Conservation (phyloP, 1,140 invertebrate genomes). For the Brachionus sp. region DNA sequence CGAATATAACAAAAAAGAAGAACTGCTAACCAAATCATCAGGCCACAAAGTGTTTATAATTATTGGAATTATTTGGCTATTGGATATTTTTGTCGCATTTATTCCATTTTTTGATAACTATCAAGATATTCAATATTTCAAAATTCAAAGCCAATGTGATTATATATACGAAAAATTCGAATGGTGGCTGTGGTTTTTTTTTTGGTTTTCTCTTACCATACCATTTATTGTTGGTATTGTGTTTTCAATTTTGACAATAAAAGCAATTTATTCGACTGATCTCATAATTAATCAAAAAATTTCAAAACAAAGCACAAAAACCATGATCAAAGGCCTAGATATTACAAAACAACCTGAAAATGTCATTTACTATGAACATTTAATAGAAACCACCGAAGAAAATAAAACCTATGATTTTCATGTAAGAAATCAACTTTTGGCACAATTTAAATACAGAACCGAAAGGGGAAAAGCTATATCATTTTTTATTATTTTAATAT, state of each 20-base stretch:
- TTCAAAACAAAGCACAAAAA: neutral
- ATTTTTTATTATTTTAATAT: conserved; percentile 2
- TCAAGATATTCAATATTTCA: conserved; percentile 36
- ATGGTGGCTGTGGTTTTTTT: conserved; percentile 43
- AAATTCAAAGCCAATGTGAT: conserved; percentile 29
- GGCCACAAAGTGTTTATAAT: conserved; percentile 17
- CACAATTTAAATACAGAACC: conserved; percentile 15
- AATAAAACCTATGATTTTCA: neutral
- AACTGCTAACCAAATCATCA: neutral
- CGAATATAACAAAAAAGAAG: neutral
- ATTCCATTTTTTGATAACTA: conserved; percentile 42
- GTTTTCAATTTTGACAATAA: conserved; percentile 2
- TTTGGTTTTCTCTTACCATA: neutral
- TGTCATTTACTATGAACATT: conserved; percentile 8
- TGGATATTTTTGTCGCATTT: conserved; percentile 24
- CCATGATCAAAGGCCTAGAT: conserved; percentile 11
- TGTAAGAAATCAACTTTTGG: conserved; percentile 36
- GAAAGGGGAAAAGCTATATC: conserved; percentile 17
- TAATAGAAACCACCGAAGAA: neutral
- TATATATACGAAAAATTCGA: conserved; percentile 39
- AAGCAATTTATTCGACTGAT: neutral
- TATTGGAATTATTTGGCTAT: neutral
- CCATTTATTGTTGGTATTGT: conserved; percentile 16
- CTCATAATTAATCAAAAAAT: neutral
- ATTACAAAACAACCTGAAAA: conserved; percentile 5